Conservation (phyloP, 92 coral and sea anemone genomes). For the Actinostola sp. region DNA sequence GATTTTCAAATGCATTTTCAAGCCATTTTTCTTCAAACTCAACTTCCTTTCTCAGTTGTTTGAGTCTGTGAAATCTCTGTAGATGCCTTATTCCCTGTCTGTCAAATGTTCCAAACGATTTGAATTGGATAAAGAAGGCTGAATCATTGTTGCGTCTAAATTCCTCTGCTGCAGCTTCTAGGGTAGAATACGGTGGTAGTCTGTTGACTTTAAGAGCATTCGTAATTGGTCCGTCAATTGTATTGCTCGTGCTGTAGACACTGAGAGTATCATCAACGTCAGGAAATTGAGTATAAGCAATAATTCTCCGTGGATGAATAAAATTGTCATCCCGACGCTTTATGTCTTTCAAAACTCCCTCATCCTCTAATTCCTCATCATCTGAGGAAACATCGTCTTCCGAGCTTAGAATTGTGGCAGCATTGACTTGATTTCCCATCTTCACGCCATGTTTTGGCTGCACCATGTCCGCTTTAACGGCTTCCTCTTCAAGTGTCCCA, state of each 20-base stretch:
- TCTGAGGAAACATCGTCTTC: slow-evolving; percentile 6
- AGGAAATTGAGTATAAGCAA: slow-evolving; percentile 17
- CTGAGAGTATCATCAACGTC: slow-evolving; percentile 13
- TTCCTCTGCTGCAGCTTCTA: slow-evolving; percentile 17
- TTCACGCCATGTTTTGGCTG: background rate
- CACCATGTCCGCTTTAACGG: too few relatives aligned
- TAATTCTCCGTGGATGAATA: slow-evolving; percentile 15
- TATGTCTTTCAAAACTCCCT: slow-evolving; percentile 11
- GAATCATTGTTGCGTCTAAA: background rate
- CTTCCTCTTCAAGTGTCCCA: too few relatives aligned
- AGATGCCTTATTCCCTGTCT: slow-evolving; percentile 31
- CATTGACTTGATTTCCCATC: background rate
- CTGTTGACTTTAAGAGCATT: slow-evolving; percentile 3
- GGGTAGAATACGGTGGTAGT: slow-evolving; percentile 32
- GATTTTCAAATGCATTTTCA: slow-evolving; percentile 14
- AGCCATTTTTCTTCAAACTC: slow-evolving; percentile 47
- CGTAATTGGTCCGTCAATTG: background rate
- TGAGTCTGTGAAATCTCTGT: slow-evolving; percentile 31
- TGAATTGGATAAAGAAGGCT: background rate
- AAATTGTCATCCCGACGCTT: slow-evolving; percentile 30
- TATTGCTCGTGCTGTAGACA: background rate
- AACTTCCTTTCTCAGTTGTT: slow-evolving; percentile 25
- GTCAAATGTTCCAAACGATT: slow-evolving; percentile 22
- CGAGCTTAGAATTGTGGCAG: too few relatives aligned
- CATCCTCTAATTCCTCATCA: background rate